Evolutionary conservation across 1,140 invertebrate genomes (phyloP), one percentile per base, ranked within the genome.

Genomic region (Dendrolimus kikuchii): DNA sequence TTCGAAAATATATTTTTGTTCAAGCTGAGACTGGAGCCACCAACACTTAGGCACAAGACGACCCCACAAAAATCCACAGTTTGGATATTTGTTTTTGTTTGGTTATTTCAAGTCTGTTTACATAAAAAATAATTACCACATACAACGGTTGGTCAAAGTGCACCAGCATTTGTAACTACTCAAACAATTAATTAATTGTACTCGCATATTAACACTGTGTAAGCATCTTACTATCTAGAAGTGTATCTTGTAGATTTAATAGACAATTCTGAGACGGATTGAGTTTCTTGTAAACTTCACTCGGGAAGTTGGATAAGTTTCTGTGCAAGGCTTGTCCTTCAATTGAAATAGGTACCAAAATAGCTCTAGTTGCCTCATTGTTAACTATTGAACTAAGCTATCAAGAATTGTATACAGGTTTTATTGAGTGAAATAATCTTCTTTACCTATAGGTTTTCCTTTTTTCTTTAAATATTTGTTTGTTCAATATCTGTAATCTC

Each of bases 291-390:
- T 67, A 68, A 79, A 81, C 74, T 78, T 69, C 53, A 71, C 53
- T 66, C 23, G 53, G 52, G 56, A 56, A 72, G 65, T 80, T 71
- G 72, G 64, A 67, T 74, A 77, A 80, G 77, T 76, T 76, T 73
- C 68, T 66, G 64, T 66, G 62, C 64, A 68, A 66, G 67, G 57
- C 68, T 68, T 74, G 68, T 65, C 66, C 71, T 67, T 69, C 77
- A 80, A 80, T 79, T 82, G 73, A 78, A 82, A 82, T 74, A 66
- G 71, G 73, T 74, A 74, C 68, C 62, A 65, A 77, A 78, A 74
- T 76, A 73, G 55, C 66, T 60, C 45, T 58, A 59, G 59, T 70
- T 68, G 67, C 60, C 71, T 68, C 65, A 64, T 75, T 74, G 68
- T 74, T 74, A 71, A 69, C 65, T 71, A 64, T 59, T 63, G 58